Conservation (phyloP, 2,888 invertebrate genomes). For the Thumatha senex region DNA sequence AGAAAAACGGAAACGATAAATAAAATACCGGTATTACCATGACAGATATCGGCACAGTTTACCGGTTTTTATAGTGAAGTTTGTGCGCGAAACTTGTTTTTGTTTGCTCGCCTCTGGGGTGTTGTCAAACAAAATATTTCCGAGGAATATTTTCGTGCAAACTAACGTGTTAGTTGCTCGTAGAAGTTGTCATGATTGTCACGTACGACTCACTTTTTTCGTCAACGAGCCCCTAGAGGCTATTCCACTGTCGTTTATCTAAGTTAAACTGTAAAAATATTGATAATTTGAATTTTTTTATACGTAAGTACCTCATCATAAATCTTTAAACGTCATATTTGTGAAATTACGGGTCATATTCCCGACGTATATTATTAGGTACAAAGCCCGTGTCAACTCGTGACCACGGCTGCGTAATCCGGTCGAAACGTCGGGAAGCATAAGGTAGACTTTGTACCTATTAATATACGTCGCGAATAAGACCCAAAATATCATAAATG, state of each 20-base stretch:
- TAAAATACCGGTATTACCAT: constrained; percentile 31
- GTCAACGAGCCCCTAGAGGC: background rate
- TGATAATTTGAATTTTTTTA: constrained; percentile 4
- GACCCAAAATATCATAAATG: too few species aligned
- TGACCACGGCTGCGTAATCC: too few species aligned
- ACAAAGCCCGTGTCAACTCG: too few species aligned
- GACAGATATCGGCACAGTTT: constrained; percentile 32
- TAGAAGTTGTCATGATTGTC: constrained; percentile 17
- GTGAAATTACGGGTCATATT: too few species aligned
- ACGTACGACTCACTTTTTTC: constrained; percentile 17
- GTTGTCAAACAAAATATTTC: constrained; percentile 30
- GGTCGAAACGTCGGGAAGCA: too few species aligned
- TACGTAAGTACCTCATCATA: too few species aligned
- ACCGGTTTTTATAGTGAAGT: constrained; percentile 37
- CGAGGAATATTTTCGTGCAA: constrained; percentile 14
- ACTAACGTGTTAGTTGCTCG: constrained; percentile 21
- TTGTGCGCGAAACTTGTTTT: constrained; percentile 24
- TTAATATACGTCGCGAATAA: too few species aligned
- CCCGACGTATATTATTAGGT: too few species aligned
- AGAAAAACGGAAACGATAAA: constrained; percentile 31
- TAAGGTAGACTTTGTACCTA: too few species aligned
- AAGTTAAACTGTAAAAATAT: constrained; percentile 2
- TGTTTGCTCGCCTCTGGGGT: constrained; percentile 23
- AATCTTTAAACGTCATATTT: too few species aligned
- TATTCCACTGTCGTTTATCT: background rate